A percentile compares a stretch with the other conserved stretches of the same genome.
phyloP scores from a whole-genome alignment of 2,888 invertebrate genomes.

The Platypus cylindrus region DNA sequence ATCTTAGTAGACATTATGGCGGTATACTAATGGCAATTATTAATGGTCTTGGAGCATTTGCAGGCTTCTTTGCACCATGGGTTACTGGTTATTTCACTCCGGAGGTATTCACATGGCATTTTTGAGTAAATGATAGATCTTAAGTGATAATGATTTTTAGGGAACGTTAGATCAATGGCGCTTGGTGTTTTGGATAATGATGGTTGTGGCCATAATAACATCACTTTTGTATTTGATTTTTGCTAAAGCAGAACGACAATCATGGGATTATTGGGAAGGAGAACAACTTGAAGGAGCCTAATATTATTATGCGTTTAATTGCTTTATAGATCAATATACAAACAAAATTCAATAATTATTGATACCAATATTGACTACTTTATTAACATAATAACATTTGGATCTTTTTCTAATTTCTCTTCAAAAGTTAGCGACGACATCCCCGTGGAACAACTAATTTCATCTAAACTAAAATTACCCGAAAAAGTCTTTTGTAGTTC shows the following conservation, averaged over 20 bases:
- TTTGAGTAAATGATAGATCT: no score
- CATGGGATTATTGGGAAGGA: slow-evolving; percentile 14
- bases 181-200: slow-evolving; percentile 56
- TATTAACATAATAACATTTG: slow-evolving; percentile 59
- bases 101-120: no score
- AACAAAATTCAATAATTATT: neutral
- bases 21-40: slow-evolving; percentile 50
- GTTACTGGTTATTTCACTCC: slow-evolving; percentile 45
- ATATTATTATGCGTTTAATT: slow-evolving; percentile 9
- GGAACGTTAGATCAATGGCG: slow-evolving; percentile 56
- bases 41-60: slow-evolving; percentile 47
- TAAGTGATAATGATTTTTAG: no score
- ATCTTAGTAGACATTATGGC: slow-evolving; percentile 50
- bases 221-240: slow-evolving; percentile 52
- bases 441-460: slow-evolving; percentile 78
- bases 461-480: slow-evolving; percentile 71
- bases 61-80: slow-evolving; percentile 49
- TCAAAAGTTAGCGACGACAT: slow-evolving; percentile 64
- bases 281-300: slow-evolving; percentile 28
- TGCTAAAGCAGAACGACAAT: slow-evolving; percentile 21
- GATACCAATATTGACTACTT: no score
- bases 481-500: slow-evolving; percentile 56
- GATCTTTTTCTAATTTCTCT: slow-evolving; percentile 71
- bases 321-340: neutral
- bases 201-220: slow-evolving; percentile 35